A percentile compares a stretch with the other conserved stretches of the same genome.
phyloP scores from a whole-genome alignment of 2,888 invertebrate genomes.

The Luffia ferchaultella region DNA sequence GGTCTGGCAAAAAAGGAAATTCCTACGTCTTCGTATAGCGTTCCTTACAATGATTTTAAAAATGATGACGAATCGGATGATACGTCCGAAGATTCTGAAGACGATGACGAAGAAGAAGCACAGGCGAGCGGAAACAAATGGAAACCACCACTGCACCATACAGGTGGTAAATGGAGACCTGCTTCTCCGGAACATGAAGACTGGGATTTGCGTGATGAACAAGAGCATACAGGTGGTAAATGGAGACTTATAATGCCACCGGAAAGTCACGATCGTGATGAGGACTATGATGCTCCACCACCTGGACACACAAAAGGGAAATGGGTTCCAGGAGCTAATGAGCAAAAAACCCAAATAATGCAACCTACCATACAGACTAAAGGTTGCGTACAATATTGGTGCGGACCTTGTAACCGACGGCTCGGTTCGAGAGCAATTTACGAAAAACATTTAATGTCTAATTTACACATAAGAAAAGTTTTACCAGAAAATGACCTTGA shows the following conservation, averaged over 20 bases:
- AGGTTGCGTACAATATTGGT: conserved; percentile 75
- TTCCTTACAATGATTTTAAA: conserved; percentile 47
- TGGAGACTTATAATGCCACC: conserved; percentile 62
- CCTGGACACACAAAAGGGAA: conserved; percentile 80
- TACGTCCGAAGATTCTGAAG: conserved; percentile 64
- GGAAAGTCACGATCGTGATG: conserved; percentile 45
- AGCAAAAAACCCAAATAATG: conserved; percentile 58
- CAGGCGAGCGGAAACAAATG: conserved; percentile 73
- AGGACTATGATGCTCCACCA: conserved; percentile 68
- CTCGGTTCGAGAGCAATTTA: conserved; percentile 78
- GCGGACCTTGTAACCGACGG: conserved; percentile 80
- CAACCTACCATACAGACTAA: conserved; percentile 56
- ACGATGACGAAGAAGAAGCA: conserved; percentile 61
- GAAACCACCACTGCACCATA: conserved; percentile 70
- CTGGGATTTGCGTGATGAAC: conserved; percentile 61
- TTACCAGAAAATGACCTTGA: conserved; percentile 75
- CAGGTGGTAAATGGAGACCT: conserved; percentile 56
- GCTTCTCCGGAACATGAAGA: conserved; percentile 58
- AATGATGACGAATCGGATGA: conserved; percentile 57
- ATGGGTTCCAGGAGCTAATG: conserved; percentile 77
- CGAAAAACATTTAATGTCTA: conserved; percentile 78
- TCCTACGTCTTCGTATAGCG: conserved; percentile 36
- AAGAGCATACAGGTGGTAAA: conserved; percentile 69
- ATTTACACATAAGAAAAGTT: conserved; percentile 73
- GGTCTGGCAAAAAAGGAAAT: conserved; percentile 62